Evolutionary conservation across 2,797 vertebrate genomes (phyloP).

Genomic region (Pristis pectinata): DNA sequence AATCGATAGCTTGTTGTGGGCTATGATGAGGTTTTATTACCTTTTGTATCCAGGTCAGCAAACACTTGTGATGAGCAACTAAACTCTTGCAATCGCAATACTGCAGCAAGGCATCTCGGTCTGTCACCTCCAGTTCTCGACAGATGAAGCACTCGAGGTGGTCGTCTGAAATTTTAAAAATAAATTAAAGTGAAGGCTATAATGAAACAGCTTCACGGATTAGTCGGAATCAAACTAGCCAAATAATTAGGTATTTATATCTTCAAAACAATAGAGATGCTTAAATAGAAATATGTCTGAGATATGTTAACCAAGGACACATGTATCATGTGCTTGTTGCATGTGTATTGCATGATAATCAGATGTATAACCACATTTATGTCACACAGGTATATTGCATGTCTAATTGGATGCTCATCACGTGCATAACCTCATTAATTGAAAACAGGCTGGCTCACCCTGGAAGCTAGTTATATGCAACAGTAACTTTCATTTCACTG

Average conservation of each 20-base stretch:
- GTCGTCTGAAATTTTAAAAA: neutral
- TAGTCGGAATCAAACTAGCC: neutral
- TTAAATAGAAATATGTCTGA: neutral
- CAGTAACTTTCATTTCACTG: neutral
- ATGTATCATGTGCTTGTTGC: no score
- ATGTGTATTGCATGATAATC: neutral
- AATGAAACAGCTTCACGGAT: neutral
- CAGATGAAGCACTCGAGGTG: slow-evolving; percentile 72
- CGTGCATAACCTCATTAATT: neutral
- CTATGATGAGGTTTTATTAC: slow-evolving; percentile 40
- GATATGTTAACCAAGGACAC: neutral
- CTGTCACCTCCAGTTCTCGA: slow-evolving; percentile 59
- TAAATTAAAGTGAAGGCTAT: neutral
- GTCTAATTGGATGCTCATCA: neutral
- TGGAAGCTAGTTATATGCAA: neutral
- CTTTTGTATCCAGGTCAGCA: slow-evolving; percentile 61
- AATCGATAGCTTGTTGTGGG: neutral
- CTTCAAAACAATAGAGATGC: neutral
- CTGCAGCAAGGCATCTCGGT: slow-evolving; percentile 56
- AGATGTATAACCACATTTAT: neutral
- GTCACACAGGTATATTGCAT: neutral
- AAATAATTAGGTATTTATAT: neutral
- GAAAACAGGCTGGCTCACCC: neutral
- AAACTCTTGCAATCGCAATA: slow-evolving; percentile 63
- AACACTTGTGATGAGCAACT: slow-evolving; percentile 53